A percentile compares a stretch with the other conserved stretches of the same genome.
Evolutionary conservation across 2,797 vertebrate genomes (phyloP).

Genomic region (Cossypha polioptera): DNA sequence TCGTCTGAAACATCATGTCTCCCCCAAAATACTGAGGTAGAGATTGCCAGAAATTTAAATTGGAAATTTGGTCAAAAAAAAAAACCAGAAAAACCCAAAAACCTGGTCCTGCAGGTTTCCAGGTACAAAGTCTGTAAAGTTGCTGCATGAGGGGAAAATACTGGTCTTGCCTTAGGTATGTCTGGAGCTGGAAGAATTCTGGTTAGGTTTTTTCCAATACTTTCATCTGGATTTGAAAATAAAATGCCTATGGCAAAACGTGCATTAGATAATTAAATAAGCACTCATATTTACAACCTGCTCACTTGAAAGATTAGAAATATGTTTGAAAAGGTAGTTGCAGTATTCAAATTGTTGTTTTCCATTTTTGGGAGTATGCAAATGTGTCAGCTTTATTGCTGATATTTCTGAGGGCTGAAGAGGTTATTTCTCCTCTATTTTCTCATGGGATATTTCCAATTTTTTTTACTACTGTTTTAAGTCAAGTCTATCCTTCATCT

Average conservation of each 20-base stretch:
- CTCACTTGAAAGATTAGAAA: background rate
- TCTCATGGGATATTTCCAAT: background rate
- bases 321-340: background rate
- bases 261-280: background rate
- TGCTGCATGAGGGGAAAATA: background rate
- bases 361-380: background rate
- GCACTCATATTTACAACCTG: background rate
- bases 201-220: background rate
- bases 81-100: no score
- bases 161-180: background rate
- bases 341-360: background rate
- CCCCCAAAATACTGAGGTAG: background rate
- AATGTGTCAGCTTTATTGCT: background rate
- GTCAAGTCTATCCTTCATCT: conserved; percentile 17
- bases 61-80: background rate
- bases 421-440: background rate
- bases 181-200: background rate
- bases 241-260: background rate
- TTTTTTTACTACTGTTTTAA: background rate
- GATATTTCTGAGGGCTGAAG: background rate
- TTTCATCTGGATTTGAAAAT: background rate
- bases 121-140: background rate
- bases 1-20: background rate
- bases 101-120: background rate
- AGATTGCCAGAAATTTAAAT: background rate